These are phyloP conservation scores for Rhynchomys soricoides DNA, from an alignment of 2,113 vertebrate species.

Conservation along the genomic window DNA sequence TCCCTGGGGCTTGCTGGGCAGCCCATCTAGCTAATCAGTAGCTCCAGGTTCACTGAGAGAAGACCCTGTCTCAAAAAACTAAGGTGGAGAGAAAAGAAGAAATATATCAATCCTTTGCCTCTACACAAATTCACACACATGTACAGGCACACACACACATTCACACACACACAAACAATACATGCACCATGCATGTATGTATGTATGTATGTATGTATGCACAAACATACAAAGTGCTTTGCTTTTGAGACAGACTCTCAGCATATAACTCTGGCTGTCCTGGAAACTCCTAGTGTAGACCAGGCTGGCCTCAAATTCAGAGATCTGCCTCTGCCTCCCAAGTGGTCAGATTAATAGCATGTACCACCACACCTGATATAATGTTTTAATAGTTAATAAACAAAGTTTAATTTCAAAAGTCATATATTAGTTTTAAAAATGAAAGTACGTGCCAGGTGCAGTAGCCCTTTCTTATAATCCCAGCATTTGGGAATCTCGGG, in stretches of 20 bases:
- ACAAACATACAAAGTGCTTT: not conserved
- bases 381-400: conserved; percentile 39
- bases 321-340: not conserved
- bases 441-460: not conserved
- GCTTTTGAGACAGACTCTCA: not conserved
- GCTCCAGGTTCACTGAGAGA: not conserved
- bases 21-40: not conserved
- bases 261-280: not conserved
- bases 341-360: not conserved
- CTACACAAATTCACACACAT: not conserved
- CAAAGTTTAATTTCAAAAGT: conserved; percentile 52
- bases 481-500: not conserved
- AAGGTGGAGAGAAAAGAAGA: not conserved
- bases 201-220: not conserved
- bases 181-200: not conserved
- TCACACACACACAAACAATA: not conserved
- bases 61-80: not conserved
- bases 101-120: not conserved
- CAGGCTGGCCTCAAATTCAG: not conserved
- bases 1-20: not conserved
- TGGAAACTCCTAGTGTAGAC: not conserved
- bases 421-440: conserved; percentile 54
- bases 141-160: not conserved
- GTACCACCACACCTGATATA: not conserved
- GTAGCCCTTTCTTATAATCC: no score